Evolutionary conservation across 2,888 invertebrate genomes (phyloP), one percentile per base, ranked within the genome.

Genomic region (Tetranychus truncatus): DNA sequence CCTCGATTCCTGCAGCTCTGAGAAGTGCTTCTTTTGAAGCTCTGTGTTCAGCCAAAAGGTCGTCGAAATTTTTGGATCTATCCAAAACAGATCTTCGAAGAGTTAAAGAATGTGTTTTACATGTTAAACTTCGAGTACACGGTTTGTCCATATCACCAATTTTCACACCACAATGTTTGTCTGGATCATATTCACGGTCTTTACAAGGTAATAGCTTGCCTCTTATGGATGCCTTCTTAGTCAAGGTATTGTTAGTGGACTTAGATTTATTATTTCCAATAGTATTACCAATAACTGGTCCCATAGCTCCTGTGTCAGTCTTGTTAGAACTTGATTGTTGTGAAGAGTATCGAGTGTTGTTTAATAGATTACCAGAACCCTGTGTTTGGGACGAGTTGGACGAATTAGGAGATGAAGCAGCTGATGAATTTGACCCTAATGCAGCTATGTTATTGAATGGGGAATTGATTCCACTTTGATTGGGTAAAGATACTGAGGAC

Each of bases 91-190:
- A 87, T 78, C 90, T 84, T 76, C 90, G 84, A 78, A 89, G 82
- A 67, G 89, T 88, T 79, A 90, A 84, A 24, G 89, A 88, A 81
- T 86, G 86, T 8, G 84, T 83, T 82, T 85, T 85, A 80, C 85
- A 85, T 0, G 91, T 91, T 75, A 91, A 85, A 24, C 91, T 91
- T 77, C 91, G 85, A 74, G 90, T 90, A 82, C 91, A 91, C 0
- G 89, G 89, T 80, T 88, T 88, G 6, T 85, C 85, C 77, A 86
- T 87, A 78, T 89, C 89, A 34, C 81, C 79, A 1, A 81, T 87
- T 79, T 87, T 83, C 20, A 91, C 91, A 2, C 91, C 92, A 82
- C 91, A 91, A 81, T 91, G 91, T 79, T 89, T 87, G 81, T 91
- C 89, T 21, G 91, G 88, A 82, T 91, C 89, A 83, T 89, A 91